phyloP scores from a whole-genome alignment of 2,888 invertebrate genomes.

The Cyclophora albipunctata region DNA sequence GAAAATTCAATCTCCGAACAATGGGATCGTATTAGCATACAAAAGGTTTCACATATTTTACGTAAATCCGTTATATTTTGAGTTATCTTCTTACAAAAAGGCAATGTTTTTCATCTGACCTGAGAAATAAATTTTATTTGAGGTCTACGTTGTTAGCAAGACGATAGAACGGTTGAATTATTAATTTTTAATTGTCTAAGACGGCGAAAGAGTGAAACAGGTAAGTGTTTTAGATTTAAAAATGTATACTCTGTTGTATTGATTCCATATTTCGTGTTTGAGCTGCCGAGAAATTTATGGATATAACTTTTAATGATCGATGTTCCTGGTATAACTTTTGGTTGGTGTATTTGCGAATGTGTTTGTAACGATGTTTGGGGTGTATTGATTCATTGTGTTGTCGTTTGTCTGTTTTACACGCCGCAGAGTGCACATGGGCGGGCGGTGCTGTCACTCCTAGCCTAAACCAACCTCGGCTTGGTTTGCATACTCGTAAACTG shows the following conservation, averaged over 20 bases:
- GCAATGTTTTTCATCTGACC: slow-evolving; percentile 55
- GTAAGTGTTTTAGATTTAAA: slow-evolving; percentile 2
- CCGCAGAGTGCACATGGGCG: slow-evolving; percentile 2
- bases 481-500: slow-evolving; percentile 16
- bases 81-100: slow-evolving; percentile 65
- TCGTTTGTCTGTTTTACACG: slow-evolving; percentile 26
- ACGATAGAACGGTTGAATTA: slow-evolving; percentile 34
- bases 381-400: slow-evolving; percentile 22
- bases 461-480: slow-evolving; percentile 10
- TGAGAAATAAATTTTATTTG: slow-evolving; percentile 56
- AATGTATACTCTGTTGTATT: slow-evolving; percentile 1
- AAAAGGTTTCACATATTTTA: slow-evolving; percentile 75
- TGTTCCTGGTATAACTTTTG: slow-evolving; percentile 9
- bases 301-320: slow-evolving; percentile 12
- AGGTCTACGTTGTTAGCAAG: slow-evolving; percentile 36
- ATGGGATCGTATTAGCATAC: slow-evolving; percentile 74
- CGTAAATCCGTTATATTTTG: slow-evolving; percentile 72
- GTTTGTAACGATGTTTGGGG: slow-evolving; percentile 25
- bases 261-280: neutral
- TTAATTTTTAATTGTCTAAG: slow-evolving; percentile 29
- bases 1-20: slow-evolving; percentile 74
- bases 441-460: slow-evolving; percentile 2
- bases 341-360: slow-evolving; percentile 16
- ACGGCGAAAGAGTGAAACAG: slow-evolving; percentile 3
- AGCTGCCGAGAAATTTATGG: slow-evolving; percentile 4